Conservation (phyloP, 2,888 invertebrate species). For the Leptopilina myrica region DNA sequence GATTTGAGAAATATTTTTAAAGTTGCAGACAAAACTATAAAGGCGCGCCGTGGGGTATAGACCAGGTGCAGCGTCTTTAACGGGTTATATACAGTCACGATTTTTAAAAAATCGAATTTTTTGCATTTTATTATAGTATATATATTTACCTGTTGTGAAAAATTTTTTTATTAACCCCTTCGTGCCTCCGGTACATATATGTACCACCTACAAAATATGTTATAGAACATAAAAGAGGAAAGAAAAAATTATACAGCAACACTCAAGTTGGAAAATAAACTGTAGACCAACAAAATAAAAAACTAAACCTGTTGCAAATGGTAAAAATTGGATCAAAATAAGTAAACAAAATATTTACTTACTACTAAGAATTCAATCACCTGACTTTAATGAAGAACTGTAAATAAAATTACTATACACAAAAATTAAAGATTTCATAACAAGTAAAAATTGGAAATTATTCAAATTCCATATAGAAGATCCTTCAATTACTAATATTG, state of each 20-base stretch:
- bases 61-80: too few relatives aligned
- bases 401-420: background rate
- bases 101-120: too few relatives aligned
- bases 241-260: conserved; percentile 60
- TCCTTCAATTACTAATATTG: background rate
- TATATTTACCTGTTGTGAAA: too few relatives aligned
- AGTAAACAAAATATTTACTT: background rate
- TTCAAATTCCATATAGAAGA: background rate
- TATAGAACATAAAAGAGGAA: conserved; percentile 66
- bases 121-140: too few relatives aligned
- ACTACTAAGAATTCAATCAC: background rate
- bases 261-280: background rate
- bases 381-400: background rate
- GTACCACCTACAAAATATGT: too few relatives aligned
- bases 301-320: background rate
- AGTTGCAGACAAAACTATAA: too few relatives aligned
- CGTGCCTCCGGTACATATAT: too few relatives aligned
- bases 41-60: too few relatives aligned
- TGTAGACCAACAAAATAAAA: background rate
- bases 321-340: background rate
- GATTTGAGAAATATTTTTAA: too few relatives aligned
- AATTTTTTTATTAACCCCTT: too few relatives aligned
- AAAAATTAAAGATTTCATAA: background rate
- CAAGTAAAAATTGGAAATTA: background rate
- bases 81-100: too few relatives aligned